Base-by-base conservation (phyloP, 2,888 invertebrate genomes). In the Synanthedon myopaeformis region DNA sequence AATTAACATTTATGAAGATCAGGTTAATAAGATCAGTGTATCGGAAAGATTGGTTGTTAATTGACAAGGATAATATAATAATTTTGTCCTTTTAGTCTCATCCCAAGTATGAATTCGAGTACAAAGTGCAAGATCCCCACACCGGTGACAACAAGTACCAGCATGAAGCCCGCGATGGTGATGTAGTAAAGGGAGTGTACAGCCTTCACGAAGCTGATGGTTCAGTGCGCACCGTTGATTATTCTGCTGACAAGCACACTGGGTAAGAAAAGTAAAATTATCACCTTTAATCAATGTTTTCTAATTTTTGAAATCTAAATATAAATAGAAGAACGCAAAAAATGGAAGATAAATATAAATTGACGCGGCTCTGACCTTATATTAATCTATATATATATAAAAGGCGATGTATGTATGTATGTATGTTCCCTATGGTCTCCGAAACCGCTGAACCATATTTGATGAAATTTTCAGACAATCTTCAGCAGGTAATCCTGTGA, bases 171-270 rank as follows among this genome's bases (percentile, higher is more conserved):
- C 76, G 76, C 60, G 73, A 76, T 58, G 75, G 75, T 13, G 78
- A 88, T 60, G 78, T 75, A 13, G 89, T 89, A 50, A 76, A 81
- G 63, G 90, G 90, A 17, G 61, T 86, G 62, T 90, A 90, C 72
- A 81, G 79, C 42, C 73, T 89, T 56, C 83, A 86, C 63, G 85
- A 89, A 64, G 78, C 88, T 19, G 87, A 83, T 52, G 72, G 70
- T 54, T 64, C 68, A 53, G 56, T 64, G 57, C 64, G 72, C 52
- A 59, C 58, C 42, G 70, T 72, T 12, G 61, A 71, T 35, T 70
- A 71, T 60, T 61, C 62, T 54, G 65, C 66, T 49, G 70, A 69
- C 52, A 65, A 74, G 51, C 68, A 75, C 51, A 71, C 63, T 53
- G 76, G 76, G 75, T 77, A 57, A 57, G 19, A 49, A 49, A 49